These are phyloP conservation scores for Candoia aspera DNA, from an alignment of 2,113 vertebrate genomes.

Conservation along the genomic window DNA sequence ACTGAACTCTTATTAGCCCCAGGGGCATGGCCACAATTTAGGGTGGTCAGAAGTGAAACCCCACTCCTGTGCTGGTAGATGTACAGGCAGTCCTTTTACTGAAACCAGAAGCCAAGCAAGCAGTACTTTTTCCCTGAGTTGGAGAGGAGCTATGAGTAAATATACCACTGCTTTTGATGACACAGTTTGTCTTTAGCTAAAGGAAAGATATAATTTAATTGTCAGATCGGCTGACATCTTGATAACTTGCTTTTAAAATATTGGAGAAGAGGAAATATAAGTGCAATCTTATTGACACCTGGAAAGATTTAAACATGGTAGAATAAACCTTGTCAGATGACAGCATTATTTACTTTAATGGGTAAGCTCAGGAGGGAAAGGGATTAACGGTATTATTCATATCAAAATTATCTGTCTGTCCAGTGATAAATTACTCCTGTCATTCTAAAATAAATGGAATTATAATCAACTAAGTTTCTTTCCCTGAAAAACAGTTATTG, in stretches of 20 bases:
- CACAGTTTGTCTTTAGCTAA: slow-evolving; percentile 16
- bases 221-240: slow-evolving; percentile 28
- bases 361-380: not conserved
- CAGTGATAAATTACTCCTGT: slow-evolving; percentile 4
- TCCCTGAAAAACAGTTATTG: not conserved
- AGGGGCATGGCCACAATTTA: not conserved
- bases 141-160: slow-evolving; percentile 3
- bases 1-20: not conserved
- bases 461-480: not conserved
- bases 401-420: slow-evolving; percentile 19
- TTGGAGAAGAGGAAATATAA: slow-evolving; percentile 14
- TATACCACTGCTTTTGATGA: slow-evolving; percentile 18
- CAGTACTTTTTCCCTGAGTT: not conserved
- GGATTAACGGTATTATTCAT: slow-evolving; percentile 22
- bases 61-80: not conserved
- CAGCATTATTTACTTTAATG: slow-evolving; percentile 17
- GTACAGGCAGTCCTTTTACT: not conserved
- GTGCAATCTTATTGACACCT: slow-evolving; percentile 21
- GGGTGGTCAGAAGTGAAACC: not conserved
- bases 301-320: slow-evolving; percentile 17
- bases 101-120: not conserved
- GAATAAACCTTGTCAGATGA: not conserved
- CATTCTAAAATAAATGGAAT: slow-evolving; percentile 1
- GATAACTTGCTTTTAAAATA: slow-evolving; percentile 36
- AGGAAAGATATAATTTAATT: slow-evolving; percentile 27